A percentile compares a stretch with the other conserved stretches of the same genome.
Conservation (phyloP, 2,888 invertebrate species). For the Lochmaea capreae region DNA sequence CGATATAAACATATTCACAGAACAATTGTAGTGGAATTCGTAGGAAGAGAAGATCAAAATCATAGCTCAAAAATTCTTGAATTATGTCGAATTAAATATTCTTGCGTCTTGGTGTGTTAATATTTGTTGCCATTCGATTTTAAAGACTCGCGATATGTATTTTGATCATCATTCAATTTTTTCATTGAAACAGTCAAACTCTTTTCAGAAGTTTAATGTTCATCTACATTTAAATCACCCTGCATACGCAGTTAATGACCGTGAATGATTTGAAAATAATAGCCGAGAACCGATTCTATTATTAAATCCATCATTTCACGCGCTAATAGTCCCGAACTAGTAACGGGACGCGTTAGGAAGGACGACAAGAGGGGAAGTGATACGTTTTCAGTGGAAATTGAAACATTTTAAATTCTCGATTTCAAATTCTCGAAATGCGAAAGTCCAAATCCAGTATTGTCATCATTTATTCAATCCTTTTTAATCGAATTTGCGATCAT, state of each 20-base stretch:
- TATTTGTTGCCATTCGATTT: no score
- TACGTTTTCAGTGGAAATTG: slow-evolving; percentile 48
- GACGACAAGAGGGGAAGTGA: slow-evolving; percentile 24
- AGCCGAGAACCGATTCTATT: slow-evolving; percentile 49
- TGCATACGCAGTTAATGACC: slow-evolving; percentile 30
- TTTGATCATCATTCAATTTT: no score
- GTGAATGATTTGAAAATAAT: slow-evolving; percentile 38
- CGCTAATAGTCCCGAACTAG: slow-evolving; percentile 43
- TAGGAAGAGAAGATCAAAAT: no score
- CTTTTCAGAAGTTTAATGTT: background rate
- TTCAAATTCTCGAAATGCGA: slow-evolving; percentile 45
- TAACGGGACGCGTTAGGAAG: background rate
- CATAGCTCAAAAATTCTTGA: no score
- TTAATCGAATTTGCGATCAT: slow-evolving; percentile 54
- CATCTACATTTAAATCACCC: slow-evolving; percentile 12
- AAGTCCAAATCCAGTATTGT: slow-evolving; percentile 40
- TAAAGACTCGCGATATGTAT: no score
- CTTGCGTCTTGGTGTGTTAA: no score
- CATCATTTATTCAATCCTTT: slow-evolving; percentile 52
- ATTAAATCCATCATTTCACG: slow-evolving; percentile 49
- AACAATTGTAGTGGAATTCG: no score
- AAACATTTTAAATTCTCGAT: slow-evolving; percentile 49
- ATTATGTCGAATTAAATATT: no score
- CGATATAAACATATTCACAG: no score
- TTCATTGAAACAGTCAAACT: no score